Evolutionary conservation across 1,140 invertebrate species (phyloP).

Genomic region (Papilio polytes): DNA sequence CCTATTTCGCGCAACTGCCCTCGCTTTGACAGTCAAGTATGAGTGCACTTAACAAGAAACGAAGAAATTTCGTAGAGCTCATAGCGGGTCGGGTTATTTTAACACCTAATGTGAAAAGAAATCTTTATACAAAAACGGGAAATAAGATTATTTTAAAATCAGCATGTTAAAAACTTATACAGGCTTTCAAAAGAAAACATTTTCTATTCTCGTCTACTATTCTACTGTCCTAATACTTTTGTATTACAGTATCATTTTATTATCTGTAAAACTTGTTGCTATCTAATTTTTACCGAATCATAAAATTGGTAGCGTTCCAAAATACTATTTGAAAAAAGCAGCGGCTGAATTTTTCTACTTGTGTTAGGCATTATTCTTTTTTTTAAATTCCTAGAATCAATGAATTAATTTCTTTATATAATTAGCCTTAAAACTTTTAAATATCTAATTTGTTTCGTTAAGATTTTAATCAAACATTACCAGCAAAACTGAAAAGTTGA

Average conservation of each 20-base stretch:
- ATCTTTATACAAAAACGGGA: not conserved
- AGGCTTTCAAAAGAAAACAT: not conserved
- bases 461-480: too few species aligned
- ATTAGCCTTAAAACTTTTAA: not conserved
- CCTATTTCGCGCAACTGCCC: constrained; percentile 20
- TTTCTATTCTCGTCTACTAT: not conserved
- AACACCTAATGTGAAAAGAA: not conserved
- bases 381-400: not conserved
- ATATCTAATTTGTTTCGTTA: not conserved
- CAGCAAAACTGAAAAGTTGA: too few species aligned
- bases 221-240: not conserved
- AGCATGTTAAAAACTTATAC: too few species aligned
- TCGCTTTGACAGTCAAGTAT: constrained; percentile 10
- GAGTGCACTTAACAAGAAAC: not conserved
- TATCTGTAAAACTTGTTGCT: not conserved
- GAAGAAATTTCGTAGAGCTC: not conserved
- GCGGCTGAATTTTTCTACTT: not conserved
- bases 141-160: not conserved
- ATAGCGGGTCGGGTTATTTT: too few species aligned
- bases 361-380: not conserved
- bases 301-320: not conserved
- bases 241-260: too few species aligned
- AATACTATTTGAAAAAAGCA: not conserved
- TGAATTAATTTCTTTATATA: too few species aligned
- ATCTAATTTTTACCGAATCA: not conserved